phyloP scores from a whole-genome alignment of 1,140 invertebrate genomes.

The Lithobius niger region DNA sequence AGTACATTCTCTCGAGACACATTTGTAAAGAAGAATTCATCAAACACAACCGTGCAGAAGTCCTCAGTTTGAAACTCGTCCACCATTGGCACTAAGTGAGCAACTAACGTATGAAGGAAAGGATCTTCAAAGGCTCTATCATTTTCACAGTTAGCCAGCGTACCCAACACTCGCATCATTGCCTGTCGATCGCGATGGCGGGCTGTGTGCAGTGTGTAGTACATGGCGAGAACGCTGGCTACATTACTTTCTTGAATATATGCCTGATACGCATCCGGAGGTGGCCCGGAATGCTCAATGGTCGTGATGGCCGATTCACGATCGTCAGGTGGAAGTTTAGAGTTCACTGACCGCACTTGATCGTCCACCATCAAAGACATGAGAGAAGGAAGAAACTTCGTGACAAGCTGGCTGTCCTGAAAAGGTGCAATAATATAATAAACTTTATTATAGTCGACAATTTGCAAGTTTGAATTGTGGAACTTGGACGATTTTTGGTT shows the following conservation, averaged over 20 bases:
- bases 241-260: conserved; percentile 80
- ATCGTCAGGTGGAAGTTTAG: conserved; percentile 83
- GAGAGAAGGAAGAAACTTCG: conserved; percentile 84
- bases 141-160: conserved; percentile 76
- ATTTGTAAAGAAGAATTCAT: conserved; percentile 87
- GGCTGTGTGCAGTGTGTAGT: conserved; percentile 79
- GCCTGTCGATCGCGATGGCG: conserved; percentile 68
- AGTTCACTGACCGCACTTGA: conserved; percentile 72
- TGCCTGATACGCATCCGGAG: conserved; percentile 80
- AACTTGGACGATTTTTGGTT: too few species aligned
- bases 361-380: conserved; percentile 96
- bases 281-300: conserved; percentile 85
- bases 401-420: conserved; percentile 72
- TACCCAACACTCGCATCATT: conserved; percentile 71
- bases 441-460: too few species aligned
- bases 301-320: conserved; percentile 79
- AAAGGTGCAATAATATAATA: conserved; percentile 6
- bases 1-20: conserved; percentile 79
- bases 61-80: conserved; percentile 89
- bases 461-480: too few species aligned
- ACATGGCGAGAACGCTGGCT: conserved; percentile 84
- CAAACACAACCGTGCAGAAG: conserved; percentile 89
- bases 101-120: conserved; percentile 83
- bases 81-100: conserved; percentile 67
- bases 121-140: conserved; percentile 89